Evolutionary conservation across 2,113 vertebrate species (phyloP), one percentile per base, ranked within the genome.

Genomic region (Oreochromis aureus): DNA sequence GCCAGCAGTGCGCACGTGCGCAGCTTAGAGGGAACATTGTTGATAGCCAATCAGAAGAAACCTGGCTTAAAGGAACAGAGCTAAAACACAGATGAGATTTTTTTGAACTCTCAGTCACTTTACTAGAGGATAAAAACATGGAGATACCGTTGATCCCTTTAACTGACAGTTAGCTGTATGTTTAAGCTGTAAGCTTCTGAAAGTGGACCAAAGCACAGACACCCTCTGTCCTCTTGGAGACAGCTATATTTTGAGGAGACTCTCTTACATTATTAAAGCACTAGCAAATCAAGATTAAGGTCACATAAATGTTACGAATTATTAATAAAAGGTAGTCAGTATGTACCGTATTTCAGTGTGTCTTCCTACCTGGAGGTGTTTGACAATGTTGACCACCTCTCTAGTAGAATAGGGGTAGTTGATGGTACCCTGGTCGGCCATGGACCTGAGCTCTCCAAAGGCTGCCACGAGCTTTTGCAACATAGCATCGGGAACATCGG

Each of bases 361-460:
- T 6, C 15, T 7, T 96, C 83, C 61, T 96, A 99, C 99, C 98
- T 99, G 98, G 48, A 99, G 96, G 90, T 99, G 99, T 91, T 97
- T 99, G 71, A 99, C 98, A 12, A 99, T 98, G 94, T 98, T 99
- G 93, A 99, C 98, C 89, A 99, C 98, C 95, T 99, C 99, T 88
- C 98, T 96, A 48, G 98, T 99, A 63, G 98, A 99, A 89, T 99
- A 99, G 5, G 99, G 99, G 89, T 99, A 99, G n/a, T 97, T 97
- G 93, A 99, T 99, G 89, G 97, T 97, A 71, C 98, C 98, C 94
- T 98, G 98, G 94, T 99, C 98, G 24, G 98, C 99, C 97, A 99
- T 97, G 54, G 91, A 96, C 85, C 98, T 95, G 59, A 99, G 97
- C 82, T 99, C 99, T 93, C 98, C 99, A 88, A 99, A 99, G 73